These are phyloP conservation scores for Bombylius major DNA, from an alignment of 2,888 invertebrate species.

Conservation along the genomic window DNA sequence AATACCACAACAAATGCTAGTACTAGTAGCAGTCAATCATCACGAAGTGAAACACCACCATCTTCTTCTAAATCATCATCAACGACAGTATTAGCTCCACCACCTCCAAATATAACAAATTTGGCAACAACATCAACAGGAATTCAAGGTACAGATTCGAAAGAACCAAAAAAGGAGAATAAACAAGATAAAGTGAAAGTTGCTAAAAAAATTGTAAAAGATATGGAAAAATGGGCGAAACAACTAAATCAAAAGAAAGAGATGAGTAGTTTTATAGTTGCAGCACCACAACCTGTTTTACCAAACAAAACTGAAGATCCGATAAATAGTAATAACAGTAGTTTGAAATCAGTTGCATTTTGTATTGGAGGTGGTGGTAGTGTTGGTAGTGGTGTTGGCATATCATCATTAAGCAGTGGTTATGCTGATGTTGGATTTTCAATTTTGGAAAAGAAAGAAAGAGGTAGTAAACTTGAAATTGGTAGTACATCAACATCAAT, in stretches of 20 bases:
- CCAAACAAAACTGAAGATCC: slow-evolving; percentile 17
- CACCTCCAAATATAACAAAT: too few relatives aligned
- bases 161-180: slow-evolving; percentile 38
- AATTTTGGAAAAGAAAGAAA: slow-evolving; percentile 67
- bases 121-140: slow-evolving; percentile 26
- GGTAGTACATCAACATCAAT: slow-evolving; percentile 3
- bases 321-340: not conserved
- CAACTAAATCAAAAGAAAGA: slow-evolving; percentile 94
- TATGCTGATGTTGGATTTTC: slow-evolving; percentile 90
- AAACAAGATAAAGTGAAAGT: slow-evolving; percentile 93
- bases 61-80: slow-evolving; percentile 17
- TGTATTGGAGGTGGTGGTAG: slow-evolving; percentile 5
- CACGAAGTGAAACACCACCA: not conserved
- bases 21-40: not conserved
- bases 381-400: too few relatives aligned
- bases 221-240: slow-evolving; percentile 82
- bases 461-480: slow-evolving; percentile 28
- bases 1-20: slow-evolving; percentile 3
- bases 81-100: slow-evolving; percentile 13
- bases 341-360: not conserved
- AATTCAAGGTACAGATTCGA: slow-evolving; percentile 28
- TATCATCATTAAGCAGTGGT: slow-evolving; percentile 34
- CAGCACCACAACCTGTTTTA: slow-evolving; percentile 29
- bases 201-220: slow-evolving; percentile 94
- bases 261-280: slow-evolving; percentile 26